These are phyloP conservation scores for Celastrina argiolus DNA, from an alignment of 2,888 invertebrate species.

Conservation along the genomic window DNA sequence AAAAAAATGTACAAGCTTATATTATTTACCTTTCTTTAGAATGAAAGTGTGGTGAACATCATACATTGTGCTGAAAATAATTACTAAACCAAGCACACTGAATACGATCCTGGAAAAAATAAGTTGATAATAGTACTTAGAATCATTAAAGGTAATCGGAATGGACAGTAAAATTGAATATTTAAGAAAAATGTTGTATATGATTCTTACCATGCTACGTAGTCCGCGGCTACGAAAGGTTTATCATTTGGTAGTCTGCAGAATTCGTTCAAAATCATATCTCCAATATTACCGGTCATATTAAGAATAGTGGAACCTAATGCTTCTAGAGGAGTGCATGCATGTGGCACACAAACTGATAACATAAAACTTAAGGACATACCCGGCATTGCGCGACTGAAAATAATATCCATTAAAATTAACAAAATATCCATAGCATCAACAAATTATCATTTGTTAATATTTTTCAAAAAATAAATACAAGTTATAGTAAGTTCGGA, in stretches of 20 bases:
- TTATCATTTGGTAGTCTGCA: constrained; percentile 53
- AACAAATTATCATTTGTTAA: too few relatives aligned
- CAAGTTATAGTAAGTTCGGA: too few relatives aligned
- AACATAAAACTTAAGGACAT: constrained; percentile 35
- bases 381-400: constrained; percentile 26
- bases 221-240: constrained; percentile 49
- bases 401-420: too few relatives aligned
- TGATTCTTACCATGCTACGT: constrained; percentile 40
- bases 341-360: constrained; percentile 49
- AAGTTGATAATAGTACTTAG: too few relatives aligned
- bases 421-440: too few relatives aligned
- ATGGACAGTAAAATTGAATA: too few relatives aligned
- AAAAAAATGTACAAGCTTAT: too few relatives aligned
- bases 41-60: constrained; percentile 15
- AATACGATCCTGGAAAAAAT: constrained; percentile 12
- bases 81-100: constrained; percentile 7
- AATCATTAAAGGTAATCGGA: too few relatives aligned
- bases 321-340: constrained; percentile 43
- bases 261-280: neutral
- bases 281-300: constrained; percentile 38
- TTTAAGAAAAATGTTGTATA: too few relatives aligned
- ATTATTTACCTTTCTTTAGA: constrained; percentile 21
- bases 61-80: constrained; percentile 20
- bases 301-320: constrained; percentile 37
- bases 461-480: too few relatives aligned